Conservation (phyloP, 2,113 vertebrate species). For the Onychostoma macrolepis region DNA sequence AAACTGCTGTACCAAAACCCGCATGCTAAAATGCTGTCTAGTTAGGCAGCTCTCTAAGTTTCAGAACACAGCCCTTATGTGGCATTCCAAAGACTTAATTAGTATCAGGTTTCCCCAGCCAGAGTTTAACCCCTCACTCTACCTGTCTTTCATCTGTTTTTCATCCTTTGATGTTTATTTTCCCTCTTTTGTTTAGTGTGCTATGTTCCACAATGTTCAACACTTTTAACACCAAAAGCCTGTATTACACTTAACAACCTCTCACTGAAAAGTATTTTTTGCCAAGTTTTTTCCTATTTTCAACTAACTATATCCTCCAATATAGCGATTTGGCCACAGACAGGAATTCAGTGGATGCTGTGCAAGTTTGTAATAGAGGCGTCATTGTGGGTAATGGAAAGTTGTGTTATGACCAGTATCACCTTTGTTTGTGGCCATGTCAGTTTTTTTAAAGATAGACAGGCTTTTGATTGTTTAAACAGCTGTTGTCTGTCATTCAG, state of each 20-base stretch:
- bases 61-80: slow-evolving; percentile 52
- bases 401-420: slow-evolving; percentile 46
- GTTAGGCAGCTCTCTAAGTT: not conserved
- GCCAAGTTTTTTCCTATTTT: slow-evolving; percentile 1
- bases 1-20: too few relatives aligned
- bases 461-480: slow-evolving; percentile 69
- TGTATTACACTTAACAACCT: slow-evolving; percentile 22
- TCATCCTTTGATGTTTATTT: slow-evolving; percentile 40
- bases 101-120: slow-evolving; percentile 80
- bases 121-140: slow-evolving; percentile 74
- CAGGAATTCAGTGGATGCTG: not conserved
- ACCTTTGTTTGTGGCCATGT: slow-evolving; percentile 38
- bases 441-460: slow-evolving; percentile 48
- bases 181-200: not conserved
- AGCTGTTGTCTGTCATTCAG: slow-evolving; percentile 68
- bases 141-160: slow-evolving; percentile 31
- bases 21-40: slow-evolving; percentile 16
- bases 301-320: slow-evolving; percentile 17
- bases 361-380: not conserved
- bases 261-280: slow-evolving; percentile 9
- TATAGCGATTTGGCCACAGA: not conserved
- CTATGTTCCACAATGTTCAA: not conserved
- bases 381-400: not conserved
- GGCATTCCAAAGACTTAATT: slow-evolving; percentile 78
- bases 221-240: not conserved